Percentiles rank a stretch among this genome's conserved stretches.
Conservation (phyloP, 2,113 vertebrate genomes). For the Pavo muticus region DNA sequence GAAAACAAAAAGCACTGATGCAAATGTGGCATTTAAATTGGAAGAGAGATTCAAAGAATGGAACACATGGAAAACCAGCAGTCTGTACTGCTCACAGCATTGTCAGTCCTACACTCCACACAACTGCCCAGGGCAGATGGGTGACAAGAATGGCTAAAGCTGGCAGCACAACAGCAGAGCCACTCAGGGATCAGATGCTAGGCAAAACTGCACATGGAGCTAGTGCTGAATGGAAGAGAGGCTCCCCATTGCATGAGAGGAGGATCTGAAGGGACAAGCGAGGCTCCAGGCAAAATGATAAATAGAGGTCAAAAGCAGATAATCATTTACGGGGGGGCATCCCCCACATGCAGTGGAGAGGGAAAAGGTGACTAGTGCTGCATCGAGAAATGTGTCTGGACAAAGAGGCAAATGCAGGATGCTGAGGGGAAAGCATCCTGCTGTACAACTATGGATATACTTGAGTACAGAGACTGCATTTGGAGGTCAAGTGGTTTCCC, state of each 20-base stretch:
- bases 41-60: background rate
- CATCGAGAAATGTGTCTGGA: background rate
- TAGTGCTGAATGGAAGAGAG: background rate
- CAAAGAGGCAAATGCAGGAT: background rate
- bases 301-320: background rate
- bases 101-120: accelerated
- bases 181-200: accelerated
- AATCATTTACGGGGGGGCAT: background rate
- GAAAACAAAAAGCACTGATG: background rate
- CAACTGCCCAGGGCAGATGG: background rate
- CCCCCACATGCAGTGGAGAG: accelerated
- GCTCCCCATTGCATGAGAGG: accelerated
- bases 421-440: no score
- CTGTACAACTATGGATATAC: accelerated
- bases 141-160: accelerated
- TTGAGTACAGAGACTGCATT: background rate
- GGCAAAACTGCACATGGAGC: background rate
- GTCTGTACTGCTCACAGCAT: background rate
- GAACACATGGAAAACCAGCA: background rate
- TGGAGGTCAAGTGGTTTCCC: background rate
- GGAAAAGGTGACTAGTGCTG: background rate
- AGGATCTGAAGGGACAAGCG: background rate
- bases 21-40: background rate
- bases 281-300: background rate
- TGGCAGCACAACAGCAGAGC: accelerated